phyloP scores from a whole-genome alignment of 2,888 invertebrate species.

The Linnaemya tessellans region DNA sequence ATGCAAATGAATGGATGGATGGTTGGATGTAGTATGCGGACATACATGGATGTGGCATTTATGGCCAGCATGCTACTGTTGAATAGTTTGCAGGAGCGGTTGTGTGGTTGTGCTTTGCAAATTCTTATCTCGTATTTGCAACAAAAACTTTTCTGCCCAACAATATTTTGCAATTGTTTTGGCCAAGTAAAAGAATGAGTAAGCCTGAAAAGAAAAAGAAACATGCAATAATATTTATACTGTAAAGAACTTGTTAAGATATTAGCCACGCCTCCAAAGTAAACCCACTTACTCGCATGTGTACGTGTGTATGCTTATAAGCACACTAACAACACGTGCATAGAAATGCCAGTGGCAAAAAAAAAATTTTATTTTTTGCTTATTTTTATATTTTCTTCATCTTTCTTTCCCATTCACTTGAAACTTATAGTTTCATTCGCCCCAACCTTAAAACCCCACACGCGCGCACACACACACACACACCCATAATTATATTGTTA shows the following conservation, averaged over 20 bases:
- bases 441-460: conserved; percentile 31
- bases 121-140: conserved; percentile 65
- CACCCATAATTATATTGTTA: background rate
- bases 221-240: conserved; percentile 26
- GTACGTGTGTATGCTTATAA: background rate
- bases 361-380: conserved; percentile 8
- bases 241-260: conserved; percentile 58
- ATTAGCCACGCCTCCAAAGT: conserved; percentile 59
- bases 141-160: conserved; percentile 62
- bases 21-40: background rate
- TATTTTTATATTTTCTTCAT: conserved; percentile 42
- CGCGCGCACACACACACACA: background rate
- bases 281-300: conserved; percentile 7
- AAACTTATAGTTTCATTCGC: conserved; percentile 51
- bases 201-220: conserved; percentile 46
- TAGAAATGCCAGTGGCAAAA: conserved; percentile 18
- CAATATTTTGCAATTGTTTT: conserved; percentile 40
- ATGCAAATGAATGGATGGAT: background rate
- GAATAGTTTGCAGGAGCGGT: background rate
- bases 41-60: conserved; percentile 23
- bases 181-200: conserved; percentile 25
- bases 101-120: conserved; percentile 30
- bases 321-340: background rate
- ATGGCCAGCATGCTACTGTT: conserved; percentile 43
- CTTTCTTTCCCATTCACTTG: conserved; percentile 40